Percentiles rank a stretch among this genome's conserved stretches.
These are phyloP conservation scores for Sarcophaga peregrina DNA, from an alignment of 1,140 invertebrate species.

Conservation along the genomic window DNA sequence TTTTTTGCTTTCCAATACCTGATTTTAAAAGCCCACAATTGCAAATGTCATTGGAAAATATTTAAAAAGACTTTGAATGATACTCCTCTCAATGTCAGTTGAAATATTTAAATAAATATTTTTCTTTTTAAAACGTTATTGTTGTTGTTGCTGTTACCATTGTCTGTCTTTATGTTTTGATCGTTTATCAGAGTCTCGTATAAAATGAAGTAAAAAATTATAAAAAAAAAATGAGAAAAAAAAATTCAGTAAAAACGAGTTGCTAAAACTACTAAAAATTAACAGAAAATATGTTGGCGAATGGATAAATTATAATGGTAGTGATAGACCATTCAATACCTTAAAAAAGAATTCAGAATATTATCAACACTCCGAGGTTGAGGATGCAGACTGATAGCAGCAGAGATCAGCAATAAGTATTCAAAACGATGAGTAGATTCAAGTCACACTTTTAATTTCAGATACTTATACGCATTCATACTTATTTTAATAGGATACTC, in stretches of 20 bases:
- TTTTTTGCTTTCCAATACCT: not conserved
- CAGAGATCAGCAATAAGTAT: too few species aligned
- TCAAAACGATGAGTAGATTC: too few species aligned
- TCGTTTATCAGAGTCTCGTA: not conserved
- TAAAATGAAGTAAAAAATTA: too few species aligned
- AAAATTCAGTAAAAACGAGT: not conserved
- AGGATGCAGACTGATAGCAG: not conserved
- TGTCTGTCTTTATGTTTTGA: not conserved
- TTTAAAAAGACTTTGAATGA: constrained; percentile 8
- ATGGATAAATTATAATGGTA: not conserved
- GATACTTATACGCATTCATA: too few species aligned
- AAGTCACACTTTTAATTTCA: too few species aligned
- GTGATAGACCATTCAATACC: too few species aligned
- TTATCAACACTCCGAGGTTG: too few species aligned
- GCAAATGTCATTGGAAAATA: constrained; percentile 27
- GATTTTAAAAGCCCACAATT: not conserved
- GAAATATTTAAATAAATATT: constrained; percentile 22
- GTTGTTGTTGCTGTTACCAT: not conserved
- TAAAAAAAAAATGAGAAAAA: too few species aligned
- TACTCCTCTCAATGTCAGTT: constrained; percentile 10
- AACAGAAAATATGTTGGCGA: not conserved
- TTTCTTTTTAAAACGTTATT: not conserved
- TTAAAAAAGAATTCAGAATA: too few species aligned
- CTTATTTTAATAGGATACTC: too few species aligned
- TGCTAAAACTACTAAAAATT: not conserved